These are phyloP conservation scores for Eretmocerus hayati DNA, from an alignment of 2,888 invertebrate species.

Conservation along the genomic window DNA sequence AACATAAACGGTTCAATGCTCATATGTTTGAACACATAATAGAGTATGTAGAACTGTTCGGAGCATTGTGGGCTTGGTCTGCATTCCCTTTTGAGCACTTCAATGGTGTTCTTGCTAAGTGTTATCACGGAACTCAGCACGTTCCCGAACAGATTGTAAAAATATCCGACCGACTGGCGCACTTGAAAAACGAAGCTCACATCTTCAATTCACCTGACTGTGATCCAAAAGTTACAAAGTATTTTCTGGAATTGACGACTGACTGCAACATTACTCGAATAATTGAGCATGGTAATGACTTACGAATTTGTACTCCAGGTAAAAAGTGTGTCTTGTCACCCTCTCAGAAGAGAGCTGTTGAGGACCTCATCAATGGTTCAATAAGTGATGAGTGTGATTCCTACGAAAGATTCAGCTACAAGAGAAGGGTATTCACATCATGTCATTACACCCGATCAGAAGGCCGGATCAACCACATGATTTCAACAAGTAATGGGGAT, in stretches of 20 bases:
- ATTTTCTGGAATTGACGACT: background rate
- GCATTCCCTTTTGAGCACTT: slow-evolving; percentile 17
- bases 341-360: background rate
- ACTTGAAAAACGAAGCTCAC: background rate
- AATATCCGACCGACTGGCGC: background rate
- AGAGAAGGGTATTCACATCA: too few species aligned
- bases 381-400: background rate
- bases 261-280: background rate
- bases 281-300: background rate
- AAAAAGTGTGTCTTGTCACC: too few species aligned
- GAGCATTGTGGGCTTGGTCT: slow-evolving; percentile 15
- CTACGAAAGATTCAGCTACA: background rate
- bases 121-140: slow-evolving; percentile 11
- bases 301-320: too few species aligned
- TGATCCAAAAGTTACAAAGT: background rate
- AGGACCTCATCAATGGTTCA: background rate
- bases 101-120: slow-evolving; percentile 12
- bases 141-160: slow-evolving; percentile 13
- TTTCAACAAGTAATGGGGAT: background rate
- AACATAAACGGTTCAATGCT: slow-evolving; percentile 14
- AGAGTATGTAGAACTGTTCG: slow-evolving; percentile 8
- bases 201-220: background rate
- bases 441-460: too few species aligned
- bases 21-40: slow-evolving; percentile 19
- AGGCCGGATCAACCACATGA: background rate